Percentiles rank a stretch among this genome's conserved stretches.
phyloP scores from a whole-genome alignment of 2,888 invertebrate species.

The Pseudococcus jackbeardsleyi region DNA sequence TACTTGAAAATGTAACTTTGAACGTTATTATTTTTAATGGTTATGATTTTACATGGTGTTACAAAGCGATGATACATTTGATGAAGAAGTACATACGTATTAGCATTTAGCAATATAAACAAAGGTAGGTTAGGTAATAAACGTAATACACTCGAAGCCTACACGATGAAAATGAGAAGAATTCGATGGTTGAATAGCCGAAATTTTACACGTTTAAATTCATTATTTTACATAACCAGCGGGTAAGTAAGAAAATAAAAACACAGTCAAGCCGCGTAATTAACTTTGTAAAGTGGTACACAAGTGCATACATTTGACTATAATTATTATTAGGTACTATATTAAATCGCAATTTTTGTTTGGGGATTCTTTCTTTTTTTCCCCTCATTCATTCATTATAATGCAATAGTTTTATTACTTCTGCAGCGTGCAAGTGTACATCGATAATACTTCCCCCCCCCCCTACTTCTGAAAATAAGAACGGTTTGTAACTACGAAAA shows the following conservation, averaged over 20 bases:
- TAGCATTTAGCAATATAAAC: background rate
- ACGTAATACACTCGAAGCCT: background rate
- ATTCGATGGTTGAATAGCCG: background rate
- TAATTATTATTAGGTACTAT: constrained; percentile 20
- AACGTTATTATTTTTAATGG: constrained; percentile 31
- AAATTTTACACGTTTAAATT: background rate
- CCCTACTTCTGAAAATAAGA: background rate
- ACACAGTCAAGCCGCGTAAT: background rate
- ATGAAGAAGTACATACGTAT: constrained; percentile 2
- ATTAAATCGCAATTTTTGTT: background rate
- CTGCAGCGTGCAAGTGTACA: background rate
- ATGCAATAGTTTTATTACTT: background rate
- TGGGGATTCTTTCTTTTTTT: background rate
- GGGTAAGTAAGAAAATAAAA: background rate
- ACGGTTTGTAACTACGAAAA: background rate
- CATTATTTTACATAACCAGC: background rate
- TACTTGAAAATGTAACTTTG: background rate
- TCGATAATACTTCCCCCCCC: background rate
- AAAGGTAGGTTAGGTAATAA: background rate
- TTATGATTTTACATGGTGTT: constrained; percentile 33
- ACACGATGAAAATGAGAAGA: background rate
- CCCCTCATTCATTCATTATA: background rate
- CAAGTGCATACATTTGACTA: background rate
- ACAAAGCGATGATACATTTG: constrained; percentile 33
- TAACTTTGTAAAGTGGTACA: background rate